These are phyloP conservation scores for Spea multiplicata DNA, from an alignment of 2,113 vertebrate genomes.

Conservation along the genomic window DNA sequence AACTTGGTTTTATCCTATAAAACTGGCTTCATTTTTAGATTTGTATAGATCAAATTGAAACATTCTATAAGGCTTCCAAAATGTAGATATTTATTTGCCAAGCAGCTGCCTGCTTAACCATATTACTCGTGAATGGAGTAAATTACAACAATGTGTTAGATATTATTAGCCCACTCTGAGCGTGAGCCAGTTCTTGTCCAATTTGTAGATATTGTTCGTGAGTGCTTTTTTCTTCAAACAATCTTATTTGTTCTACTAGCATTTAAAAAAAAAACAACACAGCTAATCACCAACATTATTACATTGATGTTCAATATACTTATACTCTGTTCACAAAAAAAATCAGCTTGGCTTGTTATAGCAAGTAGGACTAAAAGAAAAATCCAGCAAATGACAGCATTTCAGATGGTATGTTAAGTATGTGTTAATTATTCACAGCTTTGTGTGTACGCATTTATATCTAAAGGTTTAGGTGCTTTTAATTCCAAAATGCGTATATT, in stretches of 20 bases:
- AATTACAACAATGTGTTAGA: constrained; percentile 7
- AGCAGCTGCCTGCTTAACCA: constrained; percentile 10
- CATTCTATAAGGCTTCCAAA: background rate
- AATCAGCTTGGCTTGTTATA: no score
- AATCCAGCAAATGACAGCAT: no score
- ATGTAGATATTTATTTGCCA: background rate
- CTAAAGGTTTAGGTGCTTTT: no score
- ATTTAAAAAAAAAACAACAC: background rate
- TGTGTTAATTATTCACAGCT: no score
- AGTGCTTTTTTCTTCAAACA: constrained; percentile 16
- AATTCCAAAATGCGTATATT: no score
- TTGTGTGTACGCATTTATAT: no score
- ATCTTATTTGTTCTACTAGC: constrained; percentile 30
- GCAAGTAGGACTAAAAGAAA: no score
- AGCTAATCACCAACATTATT: no score
- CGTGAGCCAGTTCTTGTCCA: constrained; percentile 1
- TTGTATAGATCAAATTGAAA: background rate
- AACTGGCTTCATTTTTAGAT: background rate
- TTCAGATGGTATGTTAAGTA: no score
- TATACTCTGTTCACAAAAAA: no score
- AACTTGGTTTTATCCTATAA: no score
- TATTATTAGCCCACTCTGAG: constrained; percentile 15
- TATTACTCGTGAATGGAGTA: constrained; percentile 6
- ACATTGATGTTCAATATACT: no score
- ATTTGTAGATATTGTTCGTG: constrained; percentile 29